Evolutionary conservation across 2,113 vertebrate genomes (phyloP), one percentile per base, ranked within the genome.

Genomic region (Motacilla alba): DNA sequence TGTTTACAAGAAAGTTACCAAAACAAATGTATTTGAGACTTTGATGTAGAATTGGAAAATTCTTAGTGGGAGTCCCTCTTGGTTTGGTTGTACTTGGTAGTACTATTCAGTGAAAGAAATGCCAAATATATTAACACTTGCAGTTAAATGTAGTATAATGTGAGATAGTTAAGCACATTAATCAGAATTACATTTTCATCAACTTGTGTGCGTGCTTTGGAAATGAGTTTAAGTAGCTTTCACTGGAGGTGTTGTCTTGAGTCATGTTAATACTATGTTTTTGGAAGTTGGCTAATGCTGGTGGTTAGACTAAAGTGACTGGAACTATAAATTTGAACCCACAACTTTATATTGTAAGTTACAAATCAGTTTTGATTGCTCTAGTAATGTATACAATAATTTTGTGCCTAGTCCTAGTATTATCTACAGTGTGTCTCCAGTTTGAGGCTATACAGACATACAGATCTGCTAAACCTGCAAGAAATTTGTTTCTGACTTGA

Each of bases 361-460:
- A 49, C 64, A 84, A 88, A 84, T 75, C 31, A 84, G 7, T 87
- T 93, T 77, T 0, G 2, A 60, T 90, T 70, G 23, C 56, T 52
- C 16, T 70, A 46, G 44, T 74, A 72, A 31, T 59, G 9, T 67
- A 15, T 60, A 12, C 8, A 7, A 86, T 94, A 74, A 60, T 74
- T 95, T 87, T 78, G 52, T 89, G 60, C 91, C 60, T 96, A 89
- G 75, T 43, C 79, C 26, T 95, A n/a, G 62, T 73, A 52, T 94
- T 86, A 83, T 70, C 73, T 92, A 31, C 69, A 89, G 6, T 76
- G 15, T 59, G 44, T 90, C 35, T 91, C 89, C 73, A 39, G 56
- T 96, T 97, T 85, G 86, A 94, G 83, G 52, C 87, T 97, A 4
- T 77, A 56, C 52, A 96, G 84, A 94, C 12, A 15, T 67, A n/a